Percentiles rank a stretch among this genome's conserved stretches.
Conservation (phyloP, 2,888 invertebrate species). For the Lithophane leautieri region DNA sequence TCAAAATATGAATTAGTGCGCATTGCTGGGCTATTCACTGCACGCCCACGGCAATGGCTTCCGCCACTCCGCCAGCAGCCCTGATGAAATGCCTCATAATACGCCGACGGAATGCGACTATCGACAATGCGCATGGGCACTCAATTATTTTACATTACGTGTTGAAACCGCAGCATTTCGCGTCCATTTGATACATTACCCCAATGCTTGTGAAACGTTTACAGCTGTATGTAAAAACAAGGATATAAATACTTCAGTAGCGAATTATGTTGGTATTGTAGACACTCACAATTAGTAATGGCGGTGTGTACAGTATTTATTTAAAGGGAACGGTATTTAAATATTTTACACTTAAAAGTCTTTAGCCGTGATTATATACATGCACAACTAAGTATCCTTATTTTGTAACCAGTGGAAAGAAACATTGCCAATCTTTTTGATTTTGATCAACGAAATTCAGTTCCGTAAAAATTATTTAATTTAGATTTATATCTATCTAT, state of each 20-base stretch:
- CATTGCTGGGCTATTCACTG: constrained; percentile 49
- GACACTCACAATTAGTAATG: constrained; percentile 31
- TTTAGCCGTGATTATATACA: not conserved
- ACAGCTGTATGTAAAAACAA: constrained; percentile 59
- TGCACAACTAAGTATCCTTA: not conserved
- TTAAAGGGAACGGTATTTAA: not conserved
- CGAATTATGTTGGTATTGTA: constrained; percentile 58
- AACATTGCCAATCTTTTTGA: not conserved
- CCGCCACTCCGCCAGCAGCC: constrained; percentile 66
- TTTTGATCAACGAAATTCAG: not conserved
- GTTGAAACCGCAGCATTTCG: constrained; percentile 64
- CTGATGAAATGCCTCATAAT: constrained; percentile 66
- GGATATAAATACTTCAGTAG: constrained; percentile 50
- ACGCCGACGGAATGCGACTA: constrained; percentile 66
- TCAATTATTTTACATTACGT: constrained; percentile 65
- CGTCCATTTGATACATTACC: constrained; percentile 51
- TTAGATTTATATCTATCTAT: not conserved
- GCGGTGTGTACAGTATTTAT: constrained; percentile 16
- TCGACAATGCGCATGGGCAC: constrained; percentile 62
- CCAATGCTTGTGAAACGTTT: constrained; percentile 53
- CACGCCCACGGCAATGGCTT: constrained; percentile 64
- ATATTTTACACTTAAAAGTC: constrained; percentile 3
- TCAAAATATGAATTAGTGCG: constrained; percentile 54
- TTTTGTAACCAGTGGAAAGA: not conserved
- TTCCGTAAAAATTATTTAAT: not conserved